Evolutionary conservation across 35 echinoderm and acorn worm genomes (phyloP).

Genomic region (Apostichopus japonicus): DNA sequence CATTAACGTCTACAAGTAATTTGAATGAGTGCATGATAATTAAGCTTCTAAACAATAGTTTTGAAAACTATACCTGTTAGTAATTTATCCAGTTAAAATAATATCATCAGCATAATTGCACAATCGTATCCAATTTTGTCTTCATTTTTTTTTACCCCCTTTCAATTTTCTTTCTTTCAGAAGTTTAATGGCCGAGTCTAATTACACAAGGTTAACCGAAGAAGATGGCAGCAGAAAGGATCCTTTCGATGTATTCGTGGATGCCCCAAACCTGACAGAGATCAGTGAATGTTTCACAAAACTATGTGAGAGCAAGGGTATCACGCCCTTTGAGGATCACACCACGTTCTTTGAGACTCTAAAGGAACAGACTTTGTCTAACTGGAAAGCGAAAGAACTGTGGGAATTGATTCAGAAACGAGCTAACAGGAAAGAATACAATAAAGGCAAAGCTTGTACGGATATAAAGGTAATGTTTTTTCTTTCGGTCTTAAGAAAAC

Average conservation of each 20-base stretch:
- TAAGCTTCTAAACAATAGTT: too few relatives aligned
- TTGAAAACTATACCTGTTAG: too few relatives aligned
- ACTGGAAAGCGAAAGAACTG: slow-evolving; percentile 25
- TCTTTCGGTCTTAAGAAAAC: too few relatives aligned
- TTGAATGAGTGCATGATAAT: too few relatives aligned
- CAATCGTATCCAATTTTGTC: too few relatives aligned
- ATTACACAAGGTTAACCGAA: neutral
- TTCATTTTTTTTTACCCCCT: too few relatives aligned
- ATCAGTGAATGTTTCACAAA: neutral
- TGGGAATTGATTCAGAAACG: slow-evolving; percentile 11
- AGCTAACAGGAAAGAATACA: slow-evolving; percentile 46
- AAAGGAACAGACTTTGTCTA: neutral
- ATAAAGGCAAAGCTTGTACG: slow-evolving; percentile 39
- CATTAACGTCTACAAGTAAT: too few relatives aligned
- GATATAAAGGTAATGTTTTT: slow-evolving; percentile 21
- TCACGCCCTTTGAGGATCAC: neutral
- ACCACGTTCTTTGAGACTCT: slow-evolving; percentile 1
- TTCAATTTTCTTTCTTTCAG: neutral
- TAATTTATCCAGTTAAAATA: too few relatives aligned
- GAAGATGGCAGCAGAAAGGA: neutral
- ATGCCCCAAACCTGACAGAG: slow-evolving; percentile 3
- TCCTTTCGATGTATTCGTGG: slow-evolving; percentile 15
- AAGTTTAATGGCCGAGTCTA: neutral
- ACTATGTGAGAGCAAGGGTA: neutral
- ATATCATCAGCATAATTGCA: too few relatives aligned